Evolutionary conservation across 2,113 vertebrate species (phyloP).

Genomic region (Mohoua ochrocephala): DNA sequence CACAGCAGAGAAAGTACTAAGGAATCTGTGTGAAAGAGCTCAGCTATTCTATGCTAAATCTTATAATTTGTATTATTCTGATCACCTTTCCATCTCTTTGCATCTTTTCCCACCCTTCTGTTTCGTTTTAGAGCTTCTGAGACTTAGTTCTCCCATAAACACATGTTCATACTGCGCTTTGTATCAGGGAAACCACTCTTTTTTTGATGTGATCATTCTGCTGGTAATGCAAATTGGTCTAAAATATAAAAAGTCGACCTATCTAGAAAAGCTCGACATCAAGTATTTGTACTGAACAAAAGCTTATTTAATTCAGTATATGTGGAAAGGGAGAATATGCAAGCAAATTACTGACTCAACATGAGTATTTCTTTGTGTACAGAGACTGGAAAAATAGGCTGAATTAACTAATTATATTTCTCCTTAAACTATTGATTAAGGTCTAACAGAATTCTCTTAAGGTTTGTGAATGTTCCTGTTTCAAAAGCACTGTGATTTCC

Average conservation of each 20-base stretch:
- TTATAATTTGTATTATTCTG: background rate
- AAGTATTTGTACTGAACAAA: background rate
- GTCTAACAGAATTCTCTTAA: background rate
- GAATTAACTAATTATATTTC: background rate
- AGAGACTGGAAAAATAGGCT: background rate
- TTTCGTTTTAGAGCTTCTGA: background rate
- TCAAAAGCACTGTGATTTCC: background rate
- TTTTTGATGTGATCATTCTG: background rate
- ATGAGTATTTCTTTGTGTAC: background rate
- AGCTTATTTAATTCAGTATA: background rate
- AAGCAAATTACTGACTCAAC: background rate
- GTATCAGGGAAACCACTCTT: background rate
- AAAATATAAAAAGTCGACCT: background rate
- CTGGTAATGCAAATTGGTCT: background rate
- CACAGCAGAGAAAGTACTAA: background rate
- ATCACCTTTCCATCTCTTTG: background rate
- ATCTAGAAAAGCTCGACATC: background rate
- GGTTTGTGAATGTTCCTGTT: background rate
- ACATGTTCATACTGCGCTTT: background rate
- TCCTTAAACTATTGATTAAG: background rate
- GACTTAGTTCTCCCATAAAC: background rate
- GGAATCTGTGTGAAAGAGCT: background rate
- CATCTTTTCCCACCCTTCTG: background rate
- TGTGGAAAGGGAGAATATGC: background rate
- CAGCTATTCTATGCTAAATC: background rate